Base-by-base conservation (phyloP, 2,113 vertebrate genomes). In the Chloropsis hardwickii region DNA sequence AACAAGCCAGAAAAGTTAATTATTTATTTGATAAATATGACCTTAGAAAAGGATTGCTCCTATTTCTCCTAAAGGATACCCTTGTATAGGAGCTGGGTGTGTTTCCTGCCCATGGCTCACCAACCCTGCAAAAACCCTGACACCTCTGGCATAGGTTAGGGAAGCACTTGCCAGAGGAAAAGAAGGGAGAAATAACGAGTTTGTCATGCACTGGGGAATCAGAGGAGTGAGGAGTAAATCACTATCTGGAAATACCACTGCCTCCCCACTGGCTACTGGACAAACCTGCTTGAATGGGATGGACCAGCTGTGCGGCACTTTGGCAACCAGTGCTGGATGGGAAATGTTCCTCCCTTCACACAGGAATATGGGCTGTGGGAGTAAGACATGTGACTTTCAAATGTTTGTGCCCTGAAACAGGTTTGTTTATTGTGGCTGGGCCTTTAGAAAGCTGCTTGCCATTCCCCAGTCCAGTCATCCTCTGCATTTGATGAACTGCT, bases 261-360 rank as follows among this genome's bases (percentile, higher is more conserved):
- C 35, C 6, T 66, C 37, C 54, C 8, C 42, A 12, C 1, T 67
- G 66, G 29, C 25, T 73, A 3, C 29, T 60, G 83, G 27, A n/a
- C 28, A 33, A 85, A 20, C 16, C 58, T 54, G 14, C 44, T 35
- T n/a, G 29, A 60, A 65, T 39, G 50, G 33, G 44, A n/a, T 11
- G 60, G 37, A 20, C 20, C 37, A 35, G 60, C 53, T 51, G 15
- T 51, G 54, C 2, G 2, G 35, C 45, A 12, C 39, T 58, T 37
- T 10, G 39, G 48, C 27, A 77, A 5, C 18, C 8, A 8, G 33
- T 0, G 0, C 15, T 45, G 35, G 12, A 44, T 58, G 39, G 78
- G 53, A 24, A 5, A 5, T 29, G 13, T 51, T 81, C 50, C 9
- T 2, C 39, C 35, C 39, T 84, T 45, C 17, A 2, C 16, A 10